Evolutionary conservation across 2,888 invertebrate genomes (phyloP), one percentile per base, ranked within the genome.

Genomic region (Patella caerulea): DNA sequence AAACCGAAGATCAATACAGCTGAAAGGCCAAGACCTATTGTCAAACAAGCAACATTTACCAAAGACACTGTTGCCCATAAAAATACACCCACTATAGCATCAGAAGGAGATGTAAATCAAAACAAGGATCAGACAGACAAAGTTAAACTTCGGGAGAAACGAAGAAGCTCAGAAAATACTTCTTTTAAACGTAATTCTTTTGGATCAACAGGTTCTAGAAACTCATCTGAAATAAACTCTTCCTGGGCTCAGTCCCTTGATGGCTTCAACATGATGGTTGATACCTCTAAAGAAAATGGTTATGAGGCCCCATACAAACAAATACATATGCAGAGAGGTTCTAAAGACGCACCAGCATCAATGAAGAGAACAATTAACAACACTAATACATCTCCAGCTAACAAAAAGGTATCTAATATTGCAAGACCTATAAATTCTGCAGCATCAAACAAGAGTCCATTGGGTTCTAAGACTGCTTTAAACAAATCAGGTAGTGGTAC

Each of bases 11-110:
- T 19, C 19, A 53, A 75, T 53, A 53, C 75, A 12, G 19, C 19
- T 24, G 87, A 86, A 24, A 80, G 87, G 78, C 89, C 89, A 17
- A 86, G 84, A 76, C 86, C 87, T 0, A 84, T 86, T 3, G 95
- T 96, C 83, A 94, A 97, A 53, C 97, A 98, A 91, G 96, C 96
- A 17, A 98, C 98, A 0, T 98, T 98, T 90, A 96, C 96, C 0
- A 97, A 97, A 92, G 97, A 97, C 86, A 86, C 90, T n/a, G 84
- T 89, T 24, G 83, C 87, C n/a, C 71, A 55, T 5, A 79, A 78
- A 19, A 86, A 84, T 79, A 85, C 83, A 14, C 86, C 87, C 11
- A 83, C 84, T 12, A 84, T 73, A 45, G 71, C 52, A n/a, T 34
- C n/a, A 54, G 59, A 52, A 69, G 7, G n/a, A 53, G 53, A 34